A percentile compares a stretch with the other conserved stretches of the same genome.
Conservation (phyloP, 1,140 invertebrate species). For the Trichogramma pretiosum region DNA sequence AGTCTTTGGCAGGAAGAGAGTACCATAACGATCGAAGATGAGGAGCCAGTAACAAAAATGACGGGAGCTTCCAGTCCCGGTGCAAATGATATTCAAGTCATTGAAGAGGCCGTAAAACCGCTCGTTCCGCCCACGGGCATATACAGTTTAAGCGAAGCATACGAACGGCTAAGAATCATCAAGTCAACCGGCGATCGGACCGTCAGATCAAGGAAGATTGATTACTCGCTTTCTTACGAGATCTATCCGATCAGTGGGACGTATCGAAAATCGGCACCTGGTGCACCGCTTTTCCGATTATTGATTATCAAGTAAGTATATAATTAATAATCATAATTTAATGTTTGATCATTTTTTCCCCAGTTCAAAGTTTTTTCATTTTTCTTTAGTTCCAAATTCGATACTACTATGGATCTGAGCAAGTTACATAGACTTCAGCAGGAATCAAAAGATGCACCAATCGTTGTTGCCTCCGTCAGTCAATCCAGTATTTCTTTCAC, state of each 20-base stretch:
- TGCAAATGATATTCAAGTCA: constrained; percentile 32
- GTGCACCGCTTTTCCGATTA: constrained; percentile 32
- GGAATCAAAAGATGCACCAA: constrained; percentile 26
- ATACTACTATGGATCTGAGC: constrained; percentile 25
- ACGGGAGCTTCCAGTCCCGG: constrained; percentile 14
- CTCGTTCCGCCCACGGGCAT: constrained; percentile 24
- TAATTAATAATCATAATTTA: constrained; percentile 10
- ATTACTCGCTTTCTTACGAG: constrained; percentile 39
- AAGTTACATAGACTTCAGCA: constrained; percentile 32
- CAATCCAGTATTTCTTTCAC: constrained; percentile 29
- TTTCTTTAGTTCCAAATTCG: constrained; percentile 24
- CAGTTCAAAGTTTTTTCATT: neutral
- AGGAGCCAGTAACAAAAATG: constrained; percentile 31
- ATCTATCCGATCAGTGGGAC: constrained; percentile 32
- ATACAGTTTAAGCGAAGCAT: constrained; percentile 31
- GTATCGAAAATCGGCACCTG: constrained; percentile 36
- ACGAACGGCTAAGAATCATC: constrained; percentile 37
- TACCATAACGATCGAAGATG: constrained; percentile 41
- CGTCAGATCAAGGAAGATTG: constrained; percentile 30
- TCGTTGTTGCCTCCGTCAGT: constrained; percentile 31
- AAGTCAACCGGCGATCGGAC: constrained; percentile 33
- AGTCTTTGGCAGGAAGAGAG: constrained; percentile 37
- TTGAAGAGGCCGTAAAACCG: constrained; percentile 30
- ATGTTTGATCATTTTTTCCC: constrained; percentile 1
- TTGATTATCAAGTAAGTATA: constrained; percentile 33